Conservation (phyloP, 2,888 invertebrate genomes). For the Heliconius charithonia region DNA sequence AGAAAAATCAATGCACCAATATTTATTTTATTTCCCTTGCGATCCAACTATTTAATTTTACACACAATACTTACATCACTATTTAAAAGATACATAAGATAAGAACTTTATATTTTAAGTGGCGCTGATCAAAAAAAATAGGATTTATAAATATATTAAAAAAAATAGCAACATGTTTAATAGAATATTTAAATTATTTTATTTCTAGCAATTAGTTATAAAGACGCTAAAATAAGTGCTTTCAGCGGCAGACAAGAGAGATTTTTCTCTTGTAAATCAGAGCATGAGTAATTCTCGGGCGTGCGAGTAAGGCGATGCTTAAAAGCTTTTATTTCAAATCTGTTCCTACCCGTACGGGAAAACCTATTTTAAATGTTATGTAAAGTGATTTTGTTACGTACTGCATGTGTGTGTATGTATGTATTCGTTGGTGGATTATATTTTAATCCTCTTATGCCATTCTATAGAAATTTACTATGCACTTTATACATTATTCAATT, state of each 20-base stretch:
- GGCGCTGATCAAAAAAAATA: no score
- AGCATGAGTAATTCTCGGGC: slow-evolving; percentile 33
- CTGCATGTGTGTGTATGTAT: background rate
- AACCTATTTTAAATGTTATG: slow-evolving; percentile 23
- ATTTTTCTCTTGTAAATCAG: slow-evolving; percentile 31
- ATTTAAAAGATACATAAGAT: no score
- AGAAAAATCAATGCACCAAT: no score
- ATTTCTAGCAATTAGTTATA: no score
- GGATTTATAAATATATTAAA: no score
- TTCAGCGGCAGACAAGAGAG: slow-evolving; percentile 16
- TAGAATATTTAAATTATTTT: background rate
- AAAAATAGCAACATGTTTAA: background rate
- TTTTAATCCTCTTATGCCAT: slow-evolving; percentile 18
- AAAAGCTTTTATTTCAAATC: slow-evolving; percentile 33
- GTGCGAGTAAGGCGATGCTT: slow-evolving; percentile 33
- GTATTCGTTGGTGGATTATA: slow-evolving; percentile 19
- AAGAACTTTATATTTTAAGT: no score
- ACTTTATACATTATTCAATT: background rate
- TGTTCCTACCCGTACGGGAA: slow-evolving; percentile 15
- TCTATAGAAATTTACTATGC: slow-evolving; percentile 8
- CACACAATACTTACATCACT: no score
- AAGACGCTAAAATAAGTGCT: background rate
- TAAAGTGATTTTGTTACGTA: slow-evolving; percentile 20
- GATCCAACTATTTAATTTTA: no score
- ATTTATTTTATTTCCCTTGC: no score